phyloP scores from a whole-genome alignment of 2,797 vertebrate genomes.

The Muscicapa striata region DNA sequence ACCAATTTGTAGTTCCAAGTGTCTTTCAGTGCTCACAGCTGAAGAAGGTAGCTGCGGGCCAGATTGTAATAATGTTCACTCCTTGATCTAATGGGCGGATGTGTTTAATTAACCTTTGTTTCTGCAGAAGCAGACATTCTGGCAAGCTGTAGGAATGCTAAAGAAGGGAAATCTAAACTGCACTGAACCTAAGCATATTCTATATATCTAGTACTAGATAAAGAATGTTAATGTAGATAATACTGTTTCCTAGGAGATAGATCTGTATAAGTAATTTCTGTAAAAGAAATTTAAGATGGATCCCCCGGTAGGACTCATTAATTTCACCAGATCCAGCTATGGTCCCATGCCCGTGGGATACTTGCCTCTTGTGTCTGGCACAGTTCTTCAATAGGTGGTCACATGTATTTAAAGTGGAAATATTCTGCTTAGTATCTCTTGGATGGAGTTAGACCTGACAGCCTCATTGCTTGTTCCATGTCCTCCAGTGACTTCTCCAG shows the following conservation, averaged over 20 bases:
- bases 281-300: background rate
- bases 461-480: background rate
- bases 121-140: slow-evolving; percentile 56
- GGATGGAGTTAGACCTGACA: background rate
- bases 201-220: background rate
- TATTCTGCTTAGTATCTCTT: background rate
- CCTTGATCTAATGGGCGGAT: slow-evolving; percentile 57
- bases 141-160: slow-evolving; percentile 47
- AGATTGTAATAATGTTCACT: slow-evolving; percentile 33
- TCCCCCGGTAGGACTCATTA: background rate
- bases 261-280: background rate
- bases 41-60: slow-evolving; percentile 61
- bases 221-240: slow-evolving; percentile 16
- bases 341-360: background rate
- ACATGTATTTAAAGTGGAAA: background rate
- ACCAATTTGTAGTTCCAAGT: slow-evolving; percentile 39
- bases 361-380: background rate
- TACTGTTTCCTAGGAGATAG: slow-evolving; percentile 28
- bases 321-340: background rate
- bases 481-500: slow-evolving; percentile 17
- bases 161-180: slow-evolving; percentile 25
- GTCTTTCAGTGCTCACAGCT: slow-evolving; percentile 63
- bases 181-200: slow-evolving; percentile 2
- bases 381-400: background rate
- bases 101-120: slow-evolving; percentile 69